These are phyloP conservation scores for Synanthedon andrenaeformis DNA, from an alignment of 2,888 invertebrate species.

Conservation along the genomic window DNA sequence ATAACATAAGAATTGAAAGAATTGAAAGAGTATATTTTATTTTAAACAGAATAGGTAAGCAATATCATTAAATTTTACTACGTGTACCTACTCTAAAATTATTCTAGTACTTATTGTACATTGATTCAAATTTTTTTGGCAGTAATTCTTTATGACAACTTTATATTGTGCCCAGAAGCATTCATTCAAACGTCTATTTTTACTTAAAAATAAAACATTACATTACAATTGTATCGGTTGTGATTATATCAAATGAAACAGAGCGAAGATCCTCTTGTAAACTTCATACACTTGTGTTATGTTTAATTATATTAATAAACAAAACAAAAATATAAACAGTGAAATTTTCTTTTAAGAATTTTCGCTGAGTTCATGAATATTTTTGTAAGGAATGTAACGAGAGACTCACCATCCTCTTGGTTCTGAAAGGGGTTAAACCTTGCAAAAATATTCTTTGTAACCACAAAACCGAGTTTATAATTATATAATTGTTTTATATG, in stretches of 20 bases:
- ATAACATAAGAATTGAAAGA: too few species aligned
- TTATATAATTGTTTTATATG: neutral
- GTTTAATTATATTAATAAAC: too few species aligned
- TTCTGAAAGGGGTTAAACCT: slow-evolving; percentile 59
- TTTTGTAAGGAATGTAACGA: slow-evolving; percentile 40
- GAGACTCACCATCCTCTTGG: slow-evolving; percentile 61
- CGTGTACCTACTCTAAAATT: too few species aligned
- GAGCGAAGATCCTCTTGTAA: slow-evolving; percentile 34
- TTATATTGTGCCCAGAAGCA: neutral
- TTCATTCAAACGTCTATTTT: neutral
- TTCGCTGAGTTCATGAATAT: slow-evolving; percentile 48
- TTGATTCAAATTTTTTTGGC: too few species aligned
- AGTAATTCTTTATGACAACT: neutral
- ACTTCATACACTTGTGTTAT: too few species aligned
- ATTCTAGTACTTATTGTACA: neutral
- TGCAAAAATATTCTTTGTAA: slow-evolving; percentile 46
- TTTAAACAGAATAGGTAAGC: too few species aligned
- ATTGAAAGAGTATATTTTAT: too few species aligned
- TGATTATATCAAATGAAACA: slow-evolving; percentile 33
- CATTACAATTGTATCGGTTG: slow-evolving; percentile 21
- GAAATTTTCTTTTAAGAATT: neutral
- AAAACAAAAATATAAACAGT: too few species aligned
- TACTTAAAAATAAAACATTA: slow-evolving; percentile 3
- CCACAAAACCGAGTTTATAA: slow-evolving; percentile 23
- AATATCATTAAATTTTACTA: too few species aligned